Base-by-base conservation (phyloP, 2,888 invertebrate genomes). In the Napeogenes inachia region DNA sequence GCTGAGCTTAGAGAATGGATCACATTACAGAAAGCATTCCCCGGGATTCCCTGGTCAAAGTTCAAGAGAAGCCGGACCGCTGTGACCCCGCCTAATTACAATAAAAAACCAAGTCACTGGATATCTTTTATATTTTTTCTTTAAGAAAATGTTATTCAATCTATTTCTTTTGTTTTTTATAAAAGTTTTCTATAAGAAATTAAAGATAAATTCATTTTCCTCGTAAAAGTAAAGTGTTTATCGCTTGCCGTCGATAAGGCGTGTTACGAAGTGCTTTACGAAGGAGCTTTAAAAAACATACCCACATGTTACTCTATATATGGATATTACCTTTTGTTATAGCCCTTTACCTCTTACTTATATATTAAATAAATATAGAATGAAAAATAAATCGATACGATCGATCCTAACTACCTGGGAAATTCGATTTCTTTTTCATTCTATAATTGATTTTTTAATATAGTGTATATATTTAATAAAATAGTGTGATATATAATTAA, bases 31-130 rank as follows among this genome's bases (percentile, higher is more conserved):
- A 77, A 73, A 67, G 79, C 87, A 85, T 72, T 81, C 57, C 65
- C 72, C 67, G 45, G 85, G 86, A 75, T 86, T 88, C 86, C 77
- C 70, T 82, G 88, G 89, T 86, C 89, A 85, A 83, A 88, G 87
- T 87, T 87, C 76, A 70, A 73, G 72, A 67, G 89, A 89, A 89
- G 81, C 89, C 89, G 56, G 67, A 69, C 73, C 79, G 80, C 81
- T 82, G 84, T 82, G 77, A 76, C 75, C 74, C 74, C 71, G 74
- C 74, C 78, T 88, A 88, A 89, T 88, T 87, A 82, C 71, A 33
- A 76, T 72, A 72, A 73, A 74, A 79, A 75, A 70, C 81, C 73
- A 58, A 68, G 54, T 74, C 66, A 75, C 79, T 78, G 78, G 75
- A 66, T 63, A 69, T 50, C 42, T 65, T 64, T 59, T 56, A 59